Conservation (phyloP, 2,888 invertebrate genomes). For the Ametastegia equiseti region DNA sequence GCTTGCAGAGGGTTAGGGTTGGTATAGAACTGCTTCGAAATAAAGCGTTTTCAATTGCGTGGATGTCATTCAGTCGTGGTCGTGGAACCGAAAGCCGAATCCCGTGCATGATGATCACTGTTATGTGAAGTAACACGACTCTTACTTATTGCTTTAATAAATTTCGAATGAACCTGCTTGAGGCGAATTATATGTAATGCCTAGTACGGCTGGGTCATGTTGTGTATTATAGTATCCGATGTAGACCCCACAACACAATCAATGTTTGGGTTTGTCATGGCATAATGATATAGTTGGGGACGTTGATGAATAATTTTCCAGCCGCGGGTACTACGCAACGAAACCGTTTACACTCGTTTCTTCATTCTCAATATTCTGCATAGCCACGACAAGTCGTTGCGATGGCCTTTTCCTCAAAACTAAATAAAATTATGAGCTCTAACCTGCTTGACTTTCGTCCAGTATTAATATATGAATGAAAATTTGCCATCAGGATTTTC, state of each 20-base stretch:
- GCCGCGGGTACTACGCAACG: background rate
- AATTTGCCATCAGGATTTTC: no score
- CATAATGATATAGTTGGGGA: background rate
- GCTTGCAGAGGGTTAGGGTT: no score
- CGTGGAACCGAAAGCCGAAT: background rate
- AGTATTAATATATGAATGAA: no score
- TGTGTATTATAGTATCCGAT: background rate
- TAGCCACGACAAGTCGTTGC: no score
- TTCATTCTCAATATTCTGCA: background rate
- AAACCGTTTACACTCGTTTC: background rate
- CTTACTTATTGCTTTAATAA: background rate
- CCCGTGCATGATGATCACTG: background rate
- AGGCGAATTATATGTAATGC: background rate
- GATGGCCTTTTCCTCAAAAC: no score
- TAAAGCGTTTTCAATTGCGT: no score
- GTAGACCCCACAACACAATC: background rate
- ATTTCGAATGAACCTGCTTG: background rate
- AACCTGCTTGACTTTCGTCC: no score
- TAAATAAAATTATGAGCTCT: no score
- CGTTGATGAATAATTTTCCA: conserved; percentile 13
- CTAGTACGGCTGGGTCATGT: background rate
- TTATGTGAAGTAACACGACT: background rate
- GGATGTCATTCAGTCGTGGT: background rate
- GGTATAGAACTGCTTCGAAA: no score
- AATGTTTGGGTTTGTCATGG: background rate